Conservation (phyloP, 2,888 invertebrate species). For the Pristionchus mayeri region DNA sequence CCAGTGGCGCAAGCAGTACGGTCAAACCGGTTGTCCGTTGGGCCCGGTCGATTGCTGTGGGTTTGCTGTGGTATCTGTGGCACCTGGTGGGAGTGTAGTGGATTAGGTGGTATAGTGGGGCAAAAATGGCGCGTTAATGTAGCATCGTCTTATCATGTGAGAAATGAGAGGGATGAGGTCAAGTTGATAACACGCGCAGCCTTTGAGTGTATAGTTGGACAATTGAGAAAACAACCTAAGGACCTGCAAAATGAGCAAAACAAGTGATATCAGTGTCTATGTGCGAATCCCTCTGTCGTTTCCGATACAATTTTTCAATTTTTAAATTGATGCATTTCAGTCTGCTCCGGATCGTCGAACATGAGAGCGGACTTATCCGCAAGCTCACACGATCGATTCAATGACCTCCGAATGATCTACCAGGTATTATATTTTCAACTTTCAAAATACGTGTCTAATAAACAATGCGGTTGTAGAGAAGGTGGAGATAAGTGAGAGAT, state of each 20-base stretch:
- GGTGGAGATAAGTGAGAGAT: too few relatives aligned
- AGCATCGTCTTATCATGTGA: background rate
- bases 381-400: background rate
- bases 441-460: too few relatives aligned
- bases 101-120: background rate
- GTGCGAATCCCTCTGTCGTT: background rate
- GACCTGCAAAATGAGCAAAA: background rate
- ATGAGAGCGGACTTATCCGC: background rate
- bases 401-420: constrained; percentile 39
- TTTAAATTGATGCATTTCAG: background rate
- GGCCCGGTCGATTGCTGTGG: background rate
- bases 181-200: background rate
- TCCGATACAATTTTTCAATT: background rate
- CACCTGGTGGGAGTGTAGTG: background rate
- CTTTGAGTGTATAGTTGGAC: background rate
- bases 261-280: background rate
- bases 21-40: background rate
- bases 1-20: background rate
- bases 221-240: background rate
- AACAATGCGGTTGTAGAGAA: too few relatives aligned
- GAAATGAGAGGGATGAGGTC: background rate
- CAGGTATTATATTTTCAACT: too few relatives aligned
- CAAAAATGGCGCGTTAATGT: background rate
- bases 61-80: too few relatives aligned
- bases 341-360: constrained; percentile 40